Conservation (phyloP, 2,113 vertebrate species). For the Tauraco erythrolophus region DNA sequence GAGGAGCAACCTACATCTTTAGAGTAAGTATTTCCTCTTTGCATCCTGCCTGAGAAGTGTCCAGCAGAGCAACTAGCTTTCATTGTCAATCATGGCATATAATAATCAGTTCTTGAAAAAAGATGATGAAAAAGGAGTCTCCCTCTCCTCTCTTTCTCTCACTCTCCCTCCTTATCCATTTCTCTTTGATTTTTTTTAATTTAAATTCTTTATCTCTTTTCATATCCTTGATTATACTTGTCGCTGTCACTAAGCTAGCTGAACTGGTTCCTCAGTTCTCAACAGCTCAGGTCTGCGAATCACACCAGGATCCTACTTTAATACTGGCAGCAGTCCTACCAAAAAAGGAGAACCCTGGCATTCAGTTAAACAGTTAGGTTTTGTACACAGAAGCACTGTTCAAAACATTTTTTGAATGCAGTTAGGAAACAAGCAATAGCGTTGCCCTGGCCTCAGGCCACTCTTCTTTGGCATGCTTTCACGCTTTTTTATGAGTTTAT, state of each 20-base stretch:
- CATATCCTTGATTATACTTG: background rate
- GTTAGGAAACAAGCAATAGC: background rate
- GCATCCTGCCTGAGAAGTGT: background rate
- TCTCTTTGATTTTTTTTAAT: background rate
- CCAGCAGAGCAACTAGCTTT: background rate
- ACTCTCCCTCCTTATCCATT: too few species aligned
- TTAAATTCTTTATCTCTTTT: background rate
- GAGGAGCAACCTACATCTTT: conserved; percentile 88
- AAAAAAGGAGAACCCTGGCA: background rate
- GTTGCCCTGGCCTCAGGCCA: background rate
- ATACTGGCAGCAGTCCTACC: background rate
- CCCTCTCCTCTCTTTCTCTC: background rate
- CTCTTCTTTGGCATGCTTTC: background rate
- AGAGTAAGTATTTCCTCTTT: conserved; percentile 70
- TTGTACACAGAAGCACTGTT: background rate
- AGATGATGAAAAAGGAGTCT: background rate
- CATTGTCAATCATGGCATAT: background rate
- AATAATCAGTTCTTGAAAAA: background rate
- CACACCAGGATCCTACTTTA: background rate
- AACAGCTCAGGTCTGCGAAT: background rate
- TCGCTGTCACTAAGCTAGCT: background rate
- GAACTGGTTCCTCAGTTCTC: background rate
- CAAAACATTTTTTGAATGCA: background rate
- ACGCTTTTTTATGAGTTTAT: background rate
- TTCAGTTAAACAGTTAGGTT: background rate